These are phyloP conservation scores for Trematomus loennbergii DNA, from an alignment of 2,113 vertebrate genomes.

Conservation along the genomic window DNA sequence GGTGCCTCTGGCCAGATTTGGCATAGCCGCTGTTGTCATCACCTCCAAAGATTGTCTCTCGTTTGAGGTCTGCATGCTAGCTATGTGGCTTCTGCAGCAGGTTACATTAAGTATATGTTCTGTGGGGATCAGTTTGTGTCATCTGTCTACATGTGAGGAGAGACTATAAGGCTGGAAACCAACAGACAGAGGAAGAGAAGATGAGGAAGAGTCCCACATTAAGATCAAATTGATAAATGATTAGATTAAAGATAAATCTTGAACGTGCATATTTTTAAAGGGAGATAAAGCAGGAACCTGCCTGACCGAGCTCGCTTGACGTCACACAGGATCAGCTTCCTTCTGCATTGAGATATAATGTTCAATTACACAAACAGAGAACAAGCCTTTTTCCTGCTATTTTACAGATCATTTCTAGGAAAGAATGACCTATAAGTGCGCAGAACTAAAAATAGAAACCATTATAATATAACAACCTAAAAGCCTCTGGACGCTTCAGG, in stretches of 20 bases:
- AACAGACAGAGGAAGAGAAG: not conserved
- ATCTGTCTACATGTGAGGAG: not conserved
- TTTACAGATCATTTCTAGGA: conserved; percentile 17
- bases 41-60: too few species aligned
- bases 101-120: conserved; percentile 36
- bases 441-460: conserved; percentile 42
- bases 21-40: too few species aligned
- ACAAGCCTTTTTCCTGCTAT: conserved; percentile 26
- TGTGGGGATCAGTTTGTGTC: conserved; percentile 10
- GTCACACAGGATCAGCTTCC: not conserved
- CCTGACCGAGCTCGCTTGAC: not conserved
- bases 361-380: conserved; percentile 32
- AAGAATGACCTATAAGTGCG: conserved; percentile 23
- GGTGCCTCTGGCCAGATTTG: too few species aligned
- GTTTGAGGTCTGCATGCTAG: not conserved
- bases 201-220: not conserved
- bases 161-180: not conserved
- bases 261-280: not conserved
- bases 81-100: not conserved
- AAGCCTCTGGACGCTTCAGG: conserved; percentile 22
- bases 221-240: not conserved
- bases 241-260: not conserved
- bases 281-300: not conserved
- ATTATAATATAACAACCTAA: conserved; percentile 29
- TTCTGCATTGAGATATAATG: conserved; percentile 1